phyloP scores from a whole-genome alignment of 2,797 vertebrate genomes.

The Alcedo atthis region DNA sequence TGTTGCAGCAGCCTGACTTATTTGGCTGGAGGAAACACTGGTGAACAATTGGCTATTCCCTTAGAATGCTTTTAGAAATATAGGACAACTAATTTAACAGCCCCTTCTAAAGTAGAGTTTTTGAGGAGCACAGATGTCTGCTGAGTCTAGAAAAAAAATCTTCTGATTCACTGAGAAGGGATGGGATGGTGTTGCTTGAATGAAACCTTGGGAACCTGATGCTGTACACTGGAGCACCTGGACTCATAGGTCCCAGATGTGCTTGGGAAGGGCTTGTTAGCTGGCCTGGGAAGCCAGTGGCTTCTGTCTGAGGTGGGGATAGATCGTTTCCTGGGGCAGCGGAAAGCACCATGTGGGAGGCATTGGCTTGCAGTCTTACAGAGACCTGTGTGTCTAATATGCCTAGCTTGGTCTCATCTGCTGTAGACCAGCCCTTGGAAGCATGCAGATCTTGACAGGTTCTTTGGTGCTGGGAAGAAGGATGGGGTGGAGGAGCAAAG shows the following conservation, averaged over 20 bases:
- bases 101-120: not conserved
- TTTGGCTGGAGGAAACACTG: not conserved
- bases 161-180: not conserved
- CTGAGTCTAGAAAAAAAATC: not conserved
- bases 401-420: not conserved
- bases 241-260: not conserved
- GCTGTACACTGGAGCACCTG: not conserved
- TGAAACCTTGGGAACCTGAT: not conserved
- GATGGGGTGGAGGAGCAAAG: not conserved
- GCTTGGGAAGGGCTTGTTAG: not conserved
- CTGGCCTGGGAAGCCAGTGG: not conserved
- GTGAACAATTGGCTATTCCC: not conserved
- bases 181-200: not conserved
- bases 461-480: not conserved
- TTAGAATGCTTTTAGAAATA: not conserved
- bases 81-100: not conserved
- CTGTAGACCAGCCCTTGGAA: not conserved
- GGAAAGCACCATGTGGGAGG: not conserved
- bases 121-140: constrained; percentile 21
- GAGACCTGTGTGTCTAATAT: not conserved
- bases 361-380: not conserved
- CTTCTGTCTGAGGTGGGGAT: not conserved
- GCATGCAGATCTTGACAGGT: not conserved
- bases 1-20: not conserved
- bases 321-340: not conserved